Percentiles rank a stretch among this genome's conserved stretches.
Evolutionary conservation across 2,888 invertebrate species (phyloP).

Genomic region (Synanthedon andrenaeformis): DNA sequence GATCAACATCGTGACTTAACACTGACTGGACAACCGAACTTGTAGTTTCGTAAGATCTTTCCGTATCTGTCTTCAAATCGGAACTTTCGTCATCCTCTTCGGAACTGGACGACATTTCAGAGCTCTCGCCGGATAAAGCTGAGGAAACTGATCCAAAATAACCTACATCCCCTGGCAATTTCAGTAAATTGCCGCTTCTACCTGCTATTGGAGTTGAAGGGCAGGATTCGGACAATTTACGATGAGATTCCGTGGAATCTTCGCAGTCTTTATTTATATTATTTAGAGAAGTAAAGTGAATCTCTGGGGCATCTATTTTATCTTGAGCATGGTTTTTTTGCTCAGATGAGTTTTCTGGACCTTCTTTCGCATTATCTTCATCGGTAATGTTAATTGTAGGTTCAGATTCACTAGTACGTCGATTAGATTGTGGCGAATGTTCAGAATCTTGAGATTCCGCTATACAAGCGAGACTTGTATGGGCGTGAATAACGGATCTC

Average conservation of each 20-base stretch:
- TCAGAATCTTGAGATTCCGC: conserved; percentile 67
- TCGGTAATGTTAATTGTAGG: conserved; percentile 36
- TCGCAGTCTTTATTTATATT: conserved; percentile 36
- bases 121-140: conserved; percentile 55
- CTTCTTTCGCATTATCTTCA: conserved; percentile 23
- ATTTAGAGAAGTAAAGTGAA: conserved; percentile 45
- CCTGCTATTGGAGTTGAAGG: conserved; percentile 48
- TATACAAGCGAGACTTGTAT: conserved; percentile 70
- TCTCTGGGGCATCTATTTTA: conserved; percentile 32
- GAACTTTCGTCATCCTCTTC: conserved; percentile 62
- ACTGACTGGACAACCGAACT: conserved; percentile 71
- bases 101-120: conserved; percentile 51
- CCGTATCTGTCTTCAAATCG: conserved; percentile 57
- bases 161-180: conserved; percentile 40
- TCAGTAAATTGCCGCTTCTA: conserved; percentile 45
- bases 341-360: conserved; percentile 9
- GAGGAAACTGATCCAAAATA: conserved; percentile 57
- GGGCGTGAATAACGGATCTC: conserved; percentile 72
- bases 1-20: conserved; percentile 40
- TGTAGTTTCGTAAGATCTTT: conserved; percentile 63
- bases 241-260: conserved; percentile 9
- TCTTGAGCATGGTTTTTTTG: conserved; percentile 10
- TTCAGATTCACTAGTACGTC: conserved; percentile 56
- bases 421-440: conserved; percentile 46
- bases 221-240: conserved; percentile 57